Conservation (phyloP, 2,113 vertebrate species). For the Euleptes europaea region DNA sequence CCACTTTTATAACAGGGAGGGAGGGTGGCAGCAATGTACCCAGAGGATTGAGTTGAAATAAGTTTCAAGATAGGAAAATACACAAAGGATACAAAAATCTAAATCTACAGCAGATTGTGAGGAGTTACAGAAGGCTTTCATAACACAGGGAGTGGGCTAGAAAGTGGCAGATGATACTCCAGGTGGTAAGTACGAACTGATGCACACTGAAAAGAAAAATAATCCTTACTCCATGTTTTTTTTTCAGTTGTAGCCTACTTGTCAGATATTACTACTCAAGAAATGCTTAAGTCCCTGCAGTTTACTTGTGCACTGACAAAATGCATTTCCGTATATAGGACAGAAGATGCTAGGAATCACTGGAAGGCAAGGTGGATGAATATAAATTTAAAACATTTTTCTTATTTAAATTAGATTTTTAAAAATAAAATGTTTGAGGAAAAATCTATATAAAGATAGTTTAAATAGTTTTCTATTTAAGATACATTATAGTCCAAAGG, state of each 20-base stretch:
- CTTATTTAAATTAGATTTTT: too few relatives aligned
- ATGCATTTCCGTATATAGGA: background rate
- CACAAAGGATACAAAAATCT: background rate
- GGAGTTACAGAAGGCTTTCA: background rate
- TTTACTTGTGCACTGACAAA: background rate
- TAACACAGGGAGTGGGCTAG: background rate
- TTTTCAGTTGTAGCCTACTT: background rate
- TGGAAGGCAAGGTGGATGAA: too few relatives aligned
- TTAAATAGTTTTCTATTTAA: too few relatives aligned
- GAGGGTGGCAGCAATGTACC: background rate
- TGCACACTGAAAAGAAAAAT: too few relatives aligned
- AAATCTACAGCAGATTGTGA: background rate
- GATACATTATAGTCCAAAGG: too few relatives aligned
- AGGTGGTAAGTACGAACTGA: background rate
- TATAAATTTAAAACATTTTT: too few relatives aligned
- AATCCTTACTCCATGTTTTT: background rate
- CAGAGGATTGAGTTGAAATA: background rate
- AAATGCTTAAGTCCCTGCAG: background rate
- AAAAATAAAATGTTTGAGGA: too few relatives aligned
- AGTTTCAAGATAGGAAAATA: background rate
- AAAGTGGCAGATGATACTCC: background rate
- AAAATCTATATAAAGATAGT: too few relatives aligned
- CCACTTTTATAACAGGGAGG: too few relatives aligned
- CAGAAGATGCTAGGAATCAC: background rate
- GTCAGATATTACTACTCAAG: too few relatives aligned